Evolutionary conservation across 2,797 vertebrate genomes (phyloP), one percentile per base, ranked within the genome.

Genomic region (Octomys mimax): DNA sequence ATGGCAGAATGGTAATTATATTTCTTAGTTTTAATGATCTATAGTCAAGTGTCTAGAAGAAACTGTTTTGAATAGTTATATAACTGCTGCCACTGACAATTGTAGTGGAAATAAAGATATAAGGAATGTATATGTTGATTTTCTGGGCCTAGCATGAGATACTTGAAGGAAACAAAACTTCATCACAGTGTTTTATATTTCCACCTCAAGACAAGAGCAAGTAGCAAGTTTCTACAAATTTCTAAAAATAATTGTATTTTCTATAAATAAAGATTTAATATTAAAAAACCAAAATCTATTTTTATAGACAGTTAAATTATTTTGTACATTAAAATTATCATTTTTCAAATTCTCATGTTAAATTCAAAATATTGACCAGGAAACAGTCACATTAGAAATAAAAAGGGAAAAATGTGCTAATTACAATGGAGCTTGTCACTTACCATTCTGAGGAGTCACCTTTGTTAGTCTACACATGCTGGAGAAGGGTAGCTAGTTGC

Each of bases 231-330:
- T 70, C 39, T 66, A 4, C 33, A 66, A 61, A 71, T 88, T 31
- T 26, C n/a, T 84, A 18, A 80, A 94, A 64, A 0, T 21, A 66
- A 78, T 2, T 66, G 16, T 68, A 42, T 49, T 21, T 79, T 28
- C 39, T 89, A 1, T 33, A 87, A 52, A 26, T 66, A 33, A 78
- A 82, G 1, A 21, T 91, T 95, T 95, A 87, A 46, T 84, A 87
- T 81, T 71, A 77, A 33, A 24, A 79, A 94, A 89, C 49, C 2
- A 19, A 31, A 66, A 42, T 22, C 46, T 26, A 80, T 24, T 81
- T 52, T 14, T 54, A 12, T 59, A 16, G 21, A 39, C 71, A 12
- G 8, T 8, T 82, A 78, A 31, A 54, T 85, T 81, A 11, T 3
- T 54, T 24, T 70, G 2, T 62, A 66, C 85, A 54, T 66, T 90